Conservation (phyloP, 2,113 vertebrate genomes). For the Clarias macrocephalus region DNA sequence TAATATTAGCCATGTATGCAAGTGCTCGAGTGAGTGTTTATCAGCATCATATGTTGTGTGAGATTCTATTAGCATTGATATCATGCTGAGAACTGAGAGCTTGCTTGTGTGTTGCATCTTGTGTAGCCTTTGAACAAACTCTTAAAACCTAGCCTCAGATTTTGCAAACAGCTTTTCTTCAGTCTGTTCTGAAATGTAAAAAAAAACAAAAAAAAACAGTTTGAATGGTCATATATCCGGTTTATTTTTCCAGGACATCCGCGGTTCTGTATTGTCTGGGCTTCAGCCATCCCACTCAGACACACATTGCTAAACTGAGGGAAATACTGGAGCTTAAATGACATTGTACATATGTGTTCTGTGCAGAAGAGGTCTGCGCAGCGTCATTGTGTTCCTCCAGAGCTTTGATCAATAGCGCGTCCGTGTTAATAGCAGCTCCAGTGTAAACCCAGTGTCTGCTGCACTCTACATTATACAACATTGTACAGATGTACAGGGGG, state of each 20-base stretch:
- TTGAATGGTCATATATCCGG: not conserved
- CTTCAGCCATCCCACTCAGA: not conserved
- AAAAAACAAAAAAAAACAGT: not conserved
- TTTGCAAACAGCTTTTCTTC: slow-evolving; percentile 38
- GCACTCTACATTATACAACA: slow-evolving; percentile 21
- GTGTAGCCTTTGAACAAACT: slow-evolving; percentile 34
- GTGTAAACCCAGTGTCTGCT: not conserved
- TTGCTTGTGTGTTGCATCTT: slow-evolving; percentile 62
- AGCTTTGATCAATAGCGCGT: slow-evolving; percentile 32
- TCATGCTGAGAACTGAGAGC: slow-evolving; percentile 55
- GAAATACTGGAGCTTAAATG: not conserved
- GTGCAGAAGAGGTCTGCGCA: not conserved
- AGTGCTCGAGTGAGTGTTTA: not conserved
- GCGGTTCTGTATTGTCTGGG: not conserved
- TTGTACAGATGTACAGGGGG: slow-evolving; percentile 17
- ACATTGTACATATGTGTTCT: not conserved
- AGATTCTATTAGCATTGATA: slow-evolving; percentile 71
- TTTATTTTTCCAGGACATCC: slow-evolving; percentile 5
- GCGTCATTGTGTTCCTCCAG: slow-evolving; percentile 15
- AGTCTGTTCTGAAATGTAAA: slow-evolving; percentile 26
- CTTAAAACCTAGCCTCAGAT: not conserved
- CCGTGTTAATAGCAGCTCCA: slow-evolving; percentile 16
- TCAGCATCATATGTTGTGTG: slow-evolving; percentile 12
- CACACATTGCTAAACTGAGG: not conserved
- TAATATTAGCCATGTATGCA: not conserved